A percentile compares a stretch with the other conserved stretches of the same genome.
phyloP scores from a whole-genome alignment of 1,140 invertebrate species.

The Drosophila ananassae region DNA sequence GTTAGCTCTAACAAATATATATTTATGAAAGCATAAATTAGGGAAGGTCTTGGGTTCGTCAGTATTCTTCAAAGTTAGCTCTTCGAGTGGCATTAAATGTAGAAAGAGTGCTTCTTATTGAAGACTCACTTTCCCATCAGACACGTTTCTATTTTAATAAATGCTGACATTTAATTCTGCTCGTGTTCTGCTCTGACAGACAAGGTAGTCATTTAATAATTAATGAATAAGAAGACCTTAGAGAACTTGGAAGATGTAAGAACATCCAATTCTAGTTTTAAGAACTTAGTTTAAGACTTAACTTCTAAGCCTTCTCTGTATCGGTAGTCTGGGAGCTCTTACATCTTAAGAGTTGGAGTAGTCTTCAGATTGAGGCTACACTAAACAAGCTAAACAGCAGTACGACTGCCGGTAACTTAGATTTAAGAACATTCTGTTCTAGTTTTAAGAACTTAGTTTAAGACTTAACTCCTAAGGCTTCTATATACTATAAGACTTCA shows the following conservation, averaged over 20 bases:
- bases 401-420: not conserved
- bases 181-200: not conserved
- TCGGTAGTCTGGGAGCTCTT: no score
- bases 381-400: not conserved
- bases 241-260: not conserved
- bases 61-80: not conserved
- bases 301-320: no score
- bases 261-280: not conserved
- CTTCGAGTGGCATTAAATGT: no score
- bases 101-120: not conserved
- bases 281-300: not conserved
- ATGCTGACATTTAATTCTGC: not conserved
- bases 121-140: not conserved
- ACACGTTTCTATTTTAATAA: not conserved
- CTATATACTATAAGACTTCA: no score
- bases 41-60: no score
- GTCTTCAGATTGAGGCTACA: no score
- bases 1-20: slow-evolving; percentile 20
- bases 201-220: not conserved
- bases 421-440: not conserved
- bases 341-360: not conserved
- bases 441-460: not conserved
- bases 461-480: no score
- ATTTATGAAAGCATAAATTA: not conserved
- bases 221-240: no score